Percentiles rank a stretch among this genome's conserved stretches.
phyloP scores from a whole-genome alignment of 2,113 vertebrate species.

The Mirza zaza region DNA sequence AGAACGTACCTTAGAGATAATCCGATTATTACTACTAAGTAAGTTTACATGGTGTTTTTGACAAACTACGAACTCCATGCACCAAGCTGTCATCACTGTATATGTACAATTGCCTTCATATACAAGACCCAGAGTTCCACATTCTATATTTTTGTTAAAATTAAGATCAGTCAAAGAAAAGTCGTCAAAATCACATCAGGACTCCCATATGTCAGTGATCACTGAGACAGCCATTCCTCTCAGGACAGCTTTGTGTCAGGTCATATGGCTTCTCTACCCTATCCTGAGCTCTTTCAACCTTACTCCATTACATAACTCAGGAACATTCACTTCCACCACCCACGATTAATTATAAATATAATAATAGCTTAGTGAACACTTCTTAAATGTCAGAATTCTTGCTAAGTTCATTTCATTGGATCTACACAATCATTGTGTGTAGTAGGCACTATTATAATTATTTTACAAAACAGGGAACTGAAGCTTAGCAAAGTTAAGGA shows the following conservation, averaged over 20 bases:
- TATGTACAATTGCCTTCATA: not conserved
- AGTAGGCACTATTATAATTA: not conserved
- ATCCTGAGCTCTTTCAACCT: not conserved
- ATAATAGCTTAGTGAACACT: not conserved
- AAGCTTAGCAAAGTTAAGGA: not conserved
- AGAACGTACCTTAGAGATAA: not conserved
- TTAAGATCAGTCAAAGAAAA: not conserved
- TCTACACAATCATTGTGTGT: not conserved
- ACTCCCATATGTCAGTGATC: too few species aligned
- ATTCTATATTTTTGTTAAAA: not conserved
- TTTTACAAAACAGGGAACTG: not conserved
- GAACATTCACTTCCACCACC: not conserved
- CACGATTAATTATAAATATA: not conserved
- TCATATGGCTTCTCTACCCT: rapidly evolving
- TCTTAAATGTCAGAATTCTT: not conserved
- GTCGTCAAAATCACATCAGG: not conserved
- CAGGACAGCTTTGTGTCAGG: not conserved
- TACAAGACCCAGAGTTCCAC: not conserved
- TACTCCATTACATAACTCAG: not conserved
- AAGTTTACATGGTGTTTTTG: not conserved
- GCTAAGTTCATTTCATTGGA: not conserved
- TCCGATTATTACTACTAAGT: not conserved
- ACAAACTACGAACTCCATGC: not conserved
- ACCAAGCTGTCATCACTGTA: not conserved
- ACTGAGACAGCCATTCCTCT: not conserved